A percentile compares a stretch with the other conserved stretches of the same genome.
Evolutionary conservation across 1,140 invertebrate species (phyloP).

Genomic region (Musca domestica): DNA sequence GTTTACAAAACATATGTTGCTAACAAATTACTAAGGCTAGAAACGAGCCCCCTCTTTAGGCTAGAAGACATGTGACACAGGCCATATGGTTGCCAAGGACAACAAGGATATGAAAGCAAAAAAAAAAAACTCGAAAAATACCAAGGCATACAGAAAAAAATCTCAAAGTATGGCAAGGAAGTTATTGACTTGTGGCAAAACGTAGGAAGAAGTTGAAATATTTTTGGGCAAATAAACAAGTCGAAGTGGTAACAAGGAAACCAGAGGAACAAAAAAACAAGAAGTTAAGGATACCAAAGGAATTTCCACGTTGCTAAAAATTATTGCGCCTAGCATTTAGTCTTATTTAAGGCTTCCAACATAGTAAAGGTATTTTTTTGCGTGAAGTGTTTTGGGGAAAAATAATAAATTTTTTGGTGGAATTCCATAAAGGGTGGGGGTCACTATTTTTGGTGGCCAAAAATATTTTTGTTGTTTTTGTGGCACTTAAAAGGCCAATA

Average conservation of each 20-base stretch:
- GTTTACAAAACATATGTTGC: no score
- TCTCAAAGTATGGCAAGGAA: no score
- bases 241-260: slow-evolving; percentile 2
- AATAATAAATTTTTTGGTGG: background rate
- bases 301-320: background rate
- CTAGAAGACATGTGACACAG: no score
- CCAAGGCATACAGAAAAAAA: no score
- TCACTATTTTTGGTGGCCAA: background rate
- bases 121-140: no score
- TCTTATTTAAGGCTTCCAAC: slow-evolving; percentile 4
- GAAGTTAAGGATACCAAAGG: background rate
- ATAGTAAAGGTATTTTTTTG: slow-evolving; percentile 12
- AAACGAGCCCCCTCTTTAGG: no score
- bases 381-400: background rate
- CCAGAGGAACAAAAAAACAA: background rate
- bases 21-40: no score
- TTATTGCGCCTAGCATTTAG: background rate
- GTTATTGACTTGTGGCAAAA: no score
- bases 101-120: no score
- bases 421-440: background rate
- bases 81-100: no score
- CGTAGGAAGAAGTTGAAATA: background rate
- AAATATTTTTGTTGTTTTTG: background rate
- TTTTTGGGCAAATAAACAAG: background rate
- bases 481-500: background rate